These are phyloP conservation scores for Magallana gigas DNA, from an alignment of 1,140 invertebrate genomes.

Conservation along the genomic window DNA sequence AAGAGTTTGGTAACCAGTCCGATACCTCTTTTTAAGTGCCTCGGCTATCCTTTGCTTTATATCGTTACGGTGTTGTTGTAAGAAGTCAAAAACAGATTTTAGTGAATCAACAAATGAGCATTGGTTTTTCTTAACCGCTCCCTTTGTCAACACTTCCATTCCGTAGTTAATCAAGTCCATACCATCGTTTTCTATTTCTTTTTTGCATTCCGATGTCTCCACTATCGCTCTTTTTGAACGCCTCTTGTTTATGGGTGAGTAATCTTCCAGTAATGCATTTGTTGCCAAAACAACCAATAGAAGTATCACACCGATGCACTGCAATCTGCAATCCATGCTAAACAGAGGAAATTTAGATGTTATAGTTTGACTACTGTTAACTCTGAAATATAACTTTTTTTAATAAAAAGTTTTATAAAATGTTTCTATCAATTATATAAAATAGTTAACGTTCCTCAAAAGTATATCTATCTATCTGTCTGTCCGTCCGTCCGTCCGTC, in stretches of 20 bases:
- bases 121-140: not conserved
- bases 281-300: too few relatives aligned
- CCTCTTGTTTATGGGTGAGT: not conserved
- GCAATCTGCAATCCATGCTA: too few relatives aligned
- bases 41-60: not conserved
- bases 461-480: too few relatives aligned
- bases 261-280: too few relatives aligned
- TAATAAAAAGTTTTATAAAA: too few relatives aligned
- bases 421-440: too few relatives aligned
- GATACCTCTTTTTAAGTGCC: not conserved
- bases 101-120: not conserved
- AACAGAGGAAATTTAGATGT: too few relatives aligned
- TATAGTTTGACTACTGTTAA: too few relatives aligned
- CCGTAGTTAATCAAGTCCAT: conserved; percentile 2
- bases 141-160: not conserved
- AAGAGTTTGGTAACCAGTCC: not conserved
- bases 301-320: too few relatives aligned
- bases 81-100: not conserved
- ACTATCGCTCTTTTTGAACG: not conserved
- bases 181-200: not conserved
- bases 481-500: too few relatives aligned
- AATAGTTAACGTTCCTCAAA: too few relatives aligned
- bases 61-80: not conserved
- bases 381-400: too few relatives aligned
- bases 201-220: not conserved